Conservation (phyloP, 2,888 invertebrate species). For the Omphaloscelis lunosa region DNA sequence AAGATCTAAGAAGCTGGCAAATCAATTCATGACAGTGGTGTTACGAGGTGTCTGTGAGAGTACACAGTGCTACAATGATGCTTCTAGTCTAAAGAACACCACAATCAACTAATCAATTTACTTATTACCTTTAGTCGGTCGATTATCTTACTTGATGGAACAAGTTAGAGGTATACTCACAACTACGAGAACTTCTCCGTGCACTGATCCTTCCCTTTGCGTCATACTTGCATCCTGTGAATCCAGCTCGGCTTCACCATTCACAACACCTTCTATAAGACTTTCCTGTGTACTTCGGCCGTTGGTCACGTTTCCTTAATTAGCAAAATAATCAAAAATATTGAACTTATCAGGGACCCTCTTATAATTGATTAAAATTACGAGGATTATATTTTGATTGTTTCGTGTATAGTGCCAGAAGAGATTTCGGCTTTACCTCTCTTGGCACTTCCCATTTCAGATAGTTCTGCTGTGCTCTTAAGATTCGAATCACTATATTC, state of each 20-base stretch:
- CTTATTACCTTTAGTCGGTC: constrained; percentile 83
- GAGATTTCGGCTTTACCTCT: constrained; percentile 86
- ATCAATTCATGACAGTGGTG: constrained; percentile 86
- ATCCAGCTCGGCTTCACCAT: constrained; percentile 87
- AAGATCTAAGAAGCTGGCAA: constrained; percentile 89
- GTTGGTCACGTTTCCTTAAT: constrained; percentile 88
- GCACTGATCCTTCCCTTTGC: constrained; percentile 82
- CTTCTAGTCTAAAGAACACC: constrained; percentile 87
- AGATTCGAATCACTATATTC: constrained; percentile 85
- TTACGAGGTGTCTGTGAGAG: constrained; percentile 85
- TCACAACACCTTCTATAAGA: constrained; percentile 88
- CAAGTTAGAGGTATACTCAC: constrained; percentile 84
- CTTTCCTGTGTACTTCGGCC: constrained; percentile 87
- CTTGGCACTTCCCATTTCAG: constrained; percentile 84
- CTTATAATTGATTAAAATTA: constrained; percentile 79
- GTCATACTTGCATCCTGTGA: constrained; percentile 88
- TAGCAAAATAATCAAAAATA: constrained; percentile 90
- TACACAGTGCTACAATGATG: constrained; percentile 87
- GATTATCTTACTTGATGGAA: constrained; percentile 79
- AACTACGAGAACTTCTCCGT: constrained; percentile 84
- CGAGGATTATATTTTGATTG: constrained; percentile 82
- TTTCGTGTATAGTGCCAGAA: constrained; percentile 87
- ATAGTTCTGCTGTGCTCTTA: constrained; percentile 82
- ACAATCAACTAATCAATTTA: constrained; percentile 85
- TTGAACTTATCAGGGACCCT: constrained; percentile 89